phyloP scores from a whole-genome alignment of 2,797 vertebrate genomes.

The Mycteria americana region DNA sequence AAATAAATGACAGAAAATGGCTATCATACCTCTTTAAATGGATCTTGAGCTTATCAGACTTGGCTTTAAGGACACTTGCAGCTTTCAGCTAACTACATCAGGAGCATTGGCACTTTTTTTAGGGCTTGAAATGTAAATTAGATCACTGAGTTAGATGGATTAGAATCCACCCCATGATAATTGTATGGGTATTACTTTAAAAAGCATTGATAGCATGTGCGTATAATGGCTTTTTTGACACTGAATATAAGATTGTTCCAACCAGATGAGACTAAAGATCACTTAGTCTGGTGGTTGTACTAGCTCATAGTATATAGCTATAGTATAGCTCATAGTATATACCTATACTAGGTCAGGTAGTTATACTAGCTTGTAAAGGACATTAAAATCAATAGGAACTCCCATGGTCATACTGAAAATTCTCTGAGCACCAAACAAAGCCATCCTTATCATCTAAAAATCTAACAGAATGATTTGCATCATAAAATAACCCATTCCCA shows the following conservation, averaged over 20 bases:
- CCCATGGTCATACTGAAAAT: not conserved
- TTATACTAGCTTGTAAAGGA: not conserved
- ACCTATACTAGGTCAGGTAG: not conserved
- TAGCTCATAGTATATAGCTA: not conserved
- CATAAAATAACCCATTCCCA: not conserved
- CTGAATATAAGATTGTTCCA: not conserved
- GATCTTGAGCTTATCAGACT: not conserved
- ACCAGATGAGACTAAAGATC: not conserved
- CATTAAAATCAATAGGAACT: not conserved
- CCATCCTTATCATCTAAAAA: not conserved
- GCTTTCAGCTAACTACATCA: not conserved
- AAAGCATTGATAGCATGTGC: not conserved
- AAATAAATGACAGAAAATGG: slow-evolving; percentile 15
- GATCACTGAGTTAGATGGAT: not conserved
- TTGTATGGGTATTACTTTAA: not conserved
- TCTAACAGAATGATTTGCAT: not conserved
- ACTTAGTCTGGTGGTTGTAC: not conserved
- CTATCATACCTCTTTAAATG: not conserved
- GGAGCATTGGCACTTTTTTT: not conserved
- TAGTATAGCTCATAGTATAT: too few relatives aligned
- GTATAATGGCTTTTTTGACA: not conserved
- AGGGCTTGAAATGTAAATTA: not conserved
- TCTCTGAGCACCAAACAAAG: not conserved
- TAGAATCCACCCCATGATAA: not conserved
- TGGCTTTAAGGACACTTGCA: not conserved